Percentiles rank a stretch among this genome's conserved stretches.
These are phyloP conservation scores for Loris lydekkerianus DNA, from an alignment of 2,797 vertebrate genomes.

Conservation along the genomic window DNA sequence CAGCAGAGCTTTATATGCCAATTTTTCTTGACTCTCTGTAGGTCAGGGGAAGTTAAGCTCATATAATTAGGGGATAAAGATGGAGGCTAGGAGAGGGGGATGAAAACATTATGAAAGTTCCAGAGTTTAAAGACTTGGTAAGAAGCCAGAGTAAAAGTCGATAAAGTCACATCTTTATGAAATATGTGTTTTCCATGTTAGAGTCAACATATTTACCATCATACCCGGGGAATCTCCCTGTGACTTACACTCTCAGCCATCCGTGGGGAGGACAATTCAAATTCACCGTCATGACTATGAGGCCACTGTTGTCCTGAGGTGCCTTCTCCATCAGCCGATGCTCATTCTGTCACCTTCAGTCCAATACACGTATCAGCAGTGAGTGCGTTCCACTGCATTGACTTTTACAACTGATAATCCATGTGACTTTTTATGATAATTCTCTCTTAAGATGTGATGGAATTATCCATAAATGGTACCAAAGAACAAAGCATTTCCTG, in stretches of 20 bases:
- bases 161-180: constrained; percentile 75
- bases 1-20: constrained; percentile 82
- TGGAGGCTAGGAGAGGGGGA: constrained; percentile 47
- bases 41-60: constrained; percentile 83
- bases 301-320: background rate
- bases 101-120: constrained; percentile 76
- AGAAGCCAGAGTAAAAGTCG: constrained; percentile 76
- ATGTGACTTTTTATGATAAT: constrained; percentile 16
- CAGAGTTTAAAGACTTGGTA: constrained; percentile 79
- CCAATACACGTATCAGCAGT: background rate
- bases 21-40: constrained; percentile 80
- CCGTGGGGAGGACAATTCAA: background rate
- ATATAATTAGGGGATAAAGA: constrained; percentile 84
- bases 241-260: background rate
- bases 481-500: background rate
- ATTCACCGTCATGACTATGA: background rate
- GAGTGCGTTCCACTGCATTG: background rate
- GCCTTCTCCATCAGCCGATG: constrained; percentile 30
- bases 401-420: background rate
- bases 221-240: background rate
- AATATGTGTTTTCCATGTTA: constrained; percentile 69
- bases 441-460: background rate
- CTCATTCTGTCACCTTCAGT: background rate
- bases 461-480: background rate
- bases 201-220: constrained; percentile 36